A percentile compares a stretch with the other conserved stretches of the same genome.
Evolutionary conservation across 1,140 invertebrate genomes (phyloP).

Genomic region (Phthorimaea operculella): DNA sequence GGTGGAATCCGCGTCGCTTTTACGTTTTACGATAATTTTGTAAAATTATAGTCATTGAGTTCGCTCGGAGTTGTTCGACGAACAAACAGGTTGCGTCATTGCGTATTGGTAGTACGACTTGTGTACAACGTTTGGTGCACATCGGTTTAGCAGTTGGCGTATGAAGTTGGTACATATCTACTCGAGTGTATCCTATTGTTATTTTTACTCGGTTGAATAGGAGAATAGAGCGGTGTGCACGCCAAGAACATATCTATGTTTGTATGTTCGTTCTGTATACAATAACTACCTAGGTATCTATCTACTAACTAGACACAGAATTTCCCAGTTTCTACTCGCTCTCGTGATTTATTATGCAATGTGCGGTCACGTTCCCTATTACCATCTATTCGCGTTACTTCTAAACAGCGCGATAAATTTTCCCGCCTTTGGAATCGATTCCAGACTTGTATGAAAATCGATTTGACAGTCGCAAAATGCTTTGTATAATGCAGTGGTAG

Average conservation of each 20-base stretch:
- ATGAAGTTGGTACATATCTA: neutral
- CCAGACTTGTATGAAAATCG: too few relatives aligned
- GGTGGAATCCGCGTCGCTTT: conserved; percentile 21
- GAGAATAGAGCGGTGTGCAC: neutral
- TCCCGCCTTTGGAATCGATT: too few relatives aligned
- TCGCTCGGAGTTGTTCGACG: conserved; percentile 20
- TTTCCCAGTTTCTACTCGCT: neutral
- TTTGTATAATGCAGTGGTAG: too few relatives aligned
- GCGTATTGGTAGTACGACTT: conserved; percentile 6
- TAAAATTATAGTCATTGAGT: conserved; percentile 43
- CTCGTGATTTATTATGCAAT: neutral
- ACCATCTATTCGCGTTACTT: too few relatives aligned
- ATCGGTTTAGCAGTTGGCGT: conserved; percentile 16
- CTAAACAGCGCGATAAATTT: too few relatives aligned
- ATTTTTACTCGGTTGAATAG: neutral
- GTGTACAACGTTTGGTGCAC: conserved; percentile 22
- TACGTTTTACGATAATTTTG: conserved; percentile 50
- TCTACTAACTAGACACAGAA: too few relatives aligned
- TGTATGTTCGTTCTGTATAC: too few relatives aligned
- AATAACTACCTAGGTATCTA: too few relatives aligned
- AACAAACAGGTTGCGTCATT: conserved; percentile 45
- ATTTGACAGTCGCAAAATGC: too few relatives aligned
- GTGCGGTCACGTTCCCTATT: too few relatives aligned
- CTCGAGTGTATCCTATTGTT: neutral
- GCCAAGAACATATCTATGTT: neutral